A percentile compares a stretch with the other conserved stretches of the same genome.
phyloP scores from a whole-genome alignment of 2,113 vertebrate genomes.

The Anguilla rostrata region DNA sequence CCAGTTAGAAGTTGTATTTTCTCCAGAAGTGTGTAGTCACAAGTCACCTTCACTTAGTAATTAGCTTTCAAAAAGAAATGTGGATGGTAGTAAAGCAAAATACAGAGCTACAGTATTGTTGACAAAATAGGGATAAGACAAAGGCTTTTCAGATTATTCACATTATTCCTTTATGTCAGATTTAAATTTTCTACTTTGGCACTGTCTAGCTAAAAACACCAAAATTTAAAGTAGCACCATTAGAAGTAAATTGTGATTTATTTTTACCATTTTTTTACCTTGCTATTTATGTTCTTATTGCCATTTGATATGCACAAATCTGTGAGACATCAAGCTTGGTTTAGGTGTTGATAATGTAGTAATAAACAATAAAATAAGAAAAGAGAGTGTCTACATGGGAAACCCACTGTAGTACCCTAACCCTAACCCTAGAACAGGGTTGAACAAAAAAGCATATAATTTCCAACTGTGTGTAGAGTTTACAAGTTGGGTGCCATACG shows the following conservation, averaged over 20 bases:
- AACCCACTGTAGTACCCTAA: background rate
- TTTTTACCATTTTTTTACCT: background rate
- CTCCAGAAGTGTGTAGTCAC: background rate
- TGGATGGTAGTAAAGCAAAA: too few species aligned
- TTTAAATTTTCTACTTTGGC: background rate
- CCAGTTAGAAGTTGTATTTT: background rate
- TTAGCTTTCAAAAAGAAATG: too few species aligned
- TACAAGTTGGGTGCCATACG: background rate
- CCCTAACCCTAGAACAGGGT: too few species aligned
- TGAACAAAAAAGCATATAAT: background rate
- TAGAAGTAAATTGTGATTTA: background rate
- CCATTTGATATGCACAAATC: background rate
- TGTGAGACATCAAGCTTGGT: background rate
- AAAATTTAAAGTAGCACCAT: background rate
- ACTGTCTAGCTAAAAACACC: background rate
- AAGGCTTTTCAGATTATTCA: background rate
- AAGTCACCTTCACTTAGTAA: background rate
- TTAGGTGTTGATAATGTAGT: background rate
- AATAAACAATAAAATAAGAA: background rate
- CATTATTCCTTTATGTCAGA: background rate
- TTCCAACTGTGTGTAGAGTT: background rate
- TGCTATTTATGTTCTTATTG: background rate
- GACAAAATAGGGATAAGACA: background rate
- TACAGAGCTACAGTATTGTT: background rate
- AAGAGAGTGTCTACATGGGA: background rate